Conservation (phyloP, 2,888 invertebrate genomes). For the Cyclophora punctaria region DNA sequence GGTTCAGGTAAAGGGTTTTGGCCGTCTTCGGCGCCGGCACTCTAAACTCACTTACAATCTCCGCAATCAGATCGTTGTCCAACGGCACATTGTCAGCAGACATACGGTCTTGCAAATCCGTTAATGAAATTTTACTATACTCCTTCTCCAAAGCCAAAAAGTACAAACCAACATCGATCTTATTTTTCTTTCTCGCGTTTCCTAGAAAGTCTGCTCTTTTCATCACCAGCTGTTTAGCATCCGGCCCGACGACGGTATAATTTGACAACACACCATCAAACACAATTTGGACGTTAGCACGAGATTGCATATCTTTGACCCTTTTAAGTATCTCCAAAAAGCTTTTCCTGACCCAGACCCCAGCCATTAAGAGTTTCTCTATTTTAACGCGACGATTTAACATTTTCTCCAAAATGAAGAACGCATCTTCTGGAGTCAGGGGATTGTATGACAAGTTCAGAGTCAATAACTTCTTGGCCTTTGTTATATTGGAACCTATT, state of each 20-base stretch:
- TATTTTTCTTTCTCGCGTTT: constrained; percentile 15
- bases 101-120: constrained; percentile 15
- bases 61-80: constrained; percentile 28
- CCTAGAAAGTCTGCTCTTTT: constrained; percentile 31
- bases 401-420: constrained; percentile 21
- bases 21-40: constrained; percentile 28
- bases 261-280: constrained; percentile 27
- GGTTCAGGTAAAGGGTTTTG: constrained; percentile 25
- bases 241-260: constrained; percentile 25
- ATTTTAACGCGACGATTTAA: constrained; percentile 27
- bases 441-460: constrained; percentile 40
- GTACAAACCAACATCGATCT: constrained; percentile 24
- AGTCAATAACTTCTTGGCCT: constrained; percentile 27
- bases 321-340: constrained; percentile 25
- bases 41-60: constrained; percentile 26
- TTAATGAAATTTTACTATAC: constrained; percentile 11
- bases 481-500: constrained; percentile 21
- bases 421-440: constrained; percentile 26
- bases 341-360: constrained; percentile 27
- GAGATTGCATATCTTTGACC: constrained; percentile 27
- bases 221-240: constrained; percentile 29
- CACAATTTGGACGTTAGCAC: constrained; percentile 25
- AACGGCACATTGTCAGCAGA: constrained; percentile 15
- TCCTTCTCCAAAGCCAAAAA: constrained; percentile 23
- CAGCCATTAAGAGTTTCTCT: constrained; percentile 27